Base-by-base conservation (phyloP, 1,140 invertebrate genomes). In the Polyergus mexicanus region DNA sequence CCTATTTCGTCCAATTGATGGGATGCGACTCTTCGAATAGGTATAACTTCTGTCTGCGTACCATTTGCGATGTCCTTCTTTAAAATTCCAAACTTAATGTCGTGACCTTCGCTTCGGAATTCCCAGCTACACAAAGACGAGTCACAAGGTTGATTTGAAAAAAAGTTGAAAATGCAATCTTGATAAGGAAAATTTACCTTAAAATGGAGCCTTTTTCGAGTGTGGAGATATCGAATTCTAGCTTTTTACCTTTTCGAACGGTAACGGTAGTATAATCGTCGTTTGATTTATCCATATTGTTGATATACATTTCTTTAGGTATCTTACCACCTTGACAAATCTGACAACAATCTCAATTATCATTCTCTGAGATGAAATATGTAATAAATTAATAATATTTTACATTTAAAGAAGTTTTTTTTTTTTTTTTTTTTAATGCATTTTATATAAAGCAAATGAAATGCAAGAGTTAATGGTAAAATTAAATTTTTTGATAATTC, bases 21-120 rank as follows among this genome's bases (percentile, higher is more conserved):
- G 78, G 97, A 96, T 41, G 97, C 96, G 3, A 98, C 97, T 85
- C 97, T 96, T 81, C 96, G 96, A 38, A 97, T 93, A 0, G 97
- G 96, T 74, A 98, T 94, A 19, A 98, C 95, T 76, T 97, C 95
- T 6, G 94, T 96, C 86, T 96, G 96, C 47, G 95, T 95, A 2
- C 97, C 97, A 74, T 97, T 95, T 7, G 22, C 3, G 5, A 95
- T 95, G 86, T 97, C 96, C 85, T 96, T 96, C 35, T 96, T 96
- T 38, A 96, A 95, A 35, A 99, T 96, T 63, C 97, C 96, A 94
- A 99, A 99, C 90, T 97, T 98, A 76, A 99, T 98, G 92, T 99
- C 98, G 92, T 98, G 97, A 80, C 96, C 97, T 86, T 98, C 97
- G 0, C 98, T 97, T 87, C 97, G 96, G 91, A 99, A 98, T 90